Base-by-base conservation (phyloP, 1,140 invertebrate genomes). In the Drosophila seguyi region DNA sequence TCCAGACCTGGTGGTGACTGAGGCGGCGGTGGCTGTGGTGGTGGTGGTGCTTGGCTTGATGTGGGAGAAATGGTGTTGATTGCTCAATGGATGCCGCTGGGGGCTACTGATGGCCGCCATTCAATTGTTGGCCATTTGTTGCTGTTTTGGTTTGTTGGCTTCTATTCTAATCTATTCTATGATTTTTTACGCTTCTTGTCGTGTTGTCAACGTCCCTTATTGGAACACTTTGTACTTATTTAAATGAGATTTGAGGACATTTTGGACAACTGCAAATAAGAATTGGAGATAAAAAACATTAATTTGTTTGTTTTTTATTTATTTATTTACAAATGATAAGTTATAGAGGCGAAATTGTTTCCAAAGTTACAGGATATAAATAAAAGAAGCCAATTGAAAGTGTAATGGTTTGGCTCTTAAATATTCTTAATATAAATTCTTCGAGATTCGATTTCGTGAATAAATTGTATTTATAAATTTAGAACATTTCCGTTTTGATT, bases 31-130 rank as follows among this genome's bases (percentile, higher is more conserved):
- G 39, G n/a, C n/a, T n/a, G n/a, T 16, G 14, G 14, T n/a, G 36
- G 34, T 73, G 42, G n/a, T 79, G 68, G 50, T 83, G 61, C 62
- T 76, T 81, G 83, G 71, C 44, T 69, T 69, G 57, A 78, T 78
- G 81, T 88, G 80, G 83, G 77, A 88, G 80, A 88, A 84, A 84
- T 87, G 80, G 85, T 88, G 84, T 81, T 87, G 84, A 84, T 88
- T 88, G 84, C 84, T 87, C 84, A 87, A 87, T 90, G 81, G 96
- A 95, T 97, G 96, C 94, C 96, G 95, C 94, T 95, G 95, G 91
- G 95, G 93, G 95, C 96, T 95, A 95, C 96, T 94, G 95, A 94
- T 94, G 92, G 94, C 96, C 95, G 96, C 96, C 96, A 97, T 97
- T 94, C 91, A 95, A 94, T 93, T 91, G 81, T 81, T 79, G 77